These are phyloP conservation scores for Bucco capensis DNA, from an alignment of 2,113 vertebrate genomes.

Conservation along the genomic window DNA sequence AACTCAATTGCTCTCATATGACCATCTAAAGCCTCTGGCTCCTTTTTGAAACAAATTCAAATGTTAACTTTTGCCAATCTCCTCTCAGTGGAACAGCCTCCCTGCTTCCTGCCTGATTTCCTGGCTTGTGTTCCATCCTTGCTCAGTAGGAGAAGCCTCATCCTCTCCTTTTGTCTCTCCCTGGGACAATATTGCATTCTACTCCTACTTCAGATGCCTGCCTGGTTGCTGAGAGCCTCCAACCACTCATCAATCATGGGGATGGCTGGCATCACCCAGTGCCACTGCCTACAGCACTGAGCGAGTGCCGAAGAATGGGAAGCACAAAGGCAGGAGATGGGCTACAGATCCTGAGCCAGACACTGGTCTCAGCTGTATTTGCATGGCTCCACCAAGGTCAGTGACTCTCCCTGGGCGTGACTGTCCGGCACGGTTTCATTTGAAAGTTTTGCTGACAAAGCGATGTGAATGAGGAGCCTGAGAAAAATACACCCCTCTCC, in stretches of 20 bases:
- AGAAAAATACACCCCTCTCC: neutral
- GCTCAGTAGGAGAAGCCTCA: neutral
- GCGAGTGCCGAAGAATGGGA: rapidly evolving
- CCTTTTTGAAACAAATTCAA: neutral
- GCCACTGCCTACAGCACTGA: neutral
- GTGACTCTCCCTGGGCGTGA: neutral
- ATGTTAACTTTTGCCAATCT: neutral
- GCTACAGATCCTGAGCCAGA: neutral
- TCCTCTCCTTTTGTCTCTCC: neutral
- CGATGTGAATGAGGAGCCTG: neutral
- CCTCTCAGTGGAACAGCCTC: neutral
- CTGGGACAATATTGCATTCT: neutral
- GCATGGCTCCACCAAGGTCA: neutral
- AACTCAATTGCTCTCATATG: neutral
- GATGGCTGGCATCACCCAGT: neutral
- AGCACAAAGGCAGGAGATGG: neutral
- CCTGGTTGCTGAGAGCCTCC: neutral
- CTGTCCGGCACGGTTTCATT: neutral
- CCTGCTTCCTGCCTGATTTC: neutral
- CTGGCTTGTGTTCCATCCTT: neutral
- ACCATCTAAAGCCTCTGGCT: neutral
- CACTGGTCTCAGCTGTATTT: neutral
- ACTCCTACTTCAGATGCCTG: neutral
- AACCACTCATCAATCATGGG: neutral
- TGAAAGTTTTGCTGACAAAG: neutral